Evolutionary conservation across 2,797 vertebrate genomes (phyloP), one percentile per base, ranked within the genome.

Genomic region (Poecilia wingei): DNA sequence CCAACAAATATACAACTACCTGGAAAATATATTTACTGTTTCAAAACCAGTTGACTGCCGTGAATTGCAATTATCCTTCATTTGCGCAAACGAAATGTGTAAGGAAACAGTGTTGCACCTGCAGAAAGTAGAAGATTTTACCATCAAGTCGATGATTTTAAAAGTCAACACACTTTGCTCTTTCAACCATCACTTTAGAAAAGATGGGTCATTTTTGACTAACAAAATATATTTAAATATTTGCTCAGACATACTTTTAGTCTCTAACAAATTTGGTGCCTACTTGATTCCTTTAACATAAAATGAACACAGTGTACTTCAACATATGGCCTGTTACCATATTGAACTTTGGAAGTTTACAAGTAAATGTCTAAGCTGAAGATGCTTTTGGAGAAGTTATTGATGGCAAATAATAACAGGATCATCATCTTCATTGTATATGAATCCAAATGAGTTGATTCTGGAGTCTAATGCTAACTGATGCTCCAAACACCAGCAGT

Each of bases 51-150:
- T 77, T 79, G 55, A 76, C 47, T 61, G 43, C 75, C 41, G 57
- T 16, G 14, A 66, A 86, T 75, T 68, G 77, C 81, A 87, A 89
- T 91, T 91, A 93, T 85, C 88, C 77, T 81, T 81, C 57, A 85
- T 79, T 79, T 12, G 79, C 76, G 51, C 31, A 13, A 85, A 82
- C 49, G 28, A 1, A 3, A 79, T 79, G 43, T 77, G 53, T 22
- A 84, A 79, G 61, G 76, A 47, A 51, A 66, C 0, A 6, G 69
- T 76, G 76, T 70, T 76, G 72, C 84, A 87, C 86, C 76, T 43
- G 77, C 64, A 82, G 51, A 74, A 47, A 55, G 53, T 57, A 76
- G 41, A 36, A 49, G 31, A 43, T 80, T 80, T 79, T 75, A 71
- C 45, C 79, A 36, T 61, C 73, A 22, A 20, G 53, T 77, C 14